Conservation (phyloP, 2,113 vertebrate species). For the Trichomycterus rosablanca region DNA sequence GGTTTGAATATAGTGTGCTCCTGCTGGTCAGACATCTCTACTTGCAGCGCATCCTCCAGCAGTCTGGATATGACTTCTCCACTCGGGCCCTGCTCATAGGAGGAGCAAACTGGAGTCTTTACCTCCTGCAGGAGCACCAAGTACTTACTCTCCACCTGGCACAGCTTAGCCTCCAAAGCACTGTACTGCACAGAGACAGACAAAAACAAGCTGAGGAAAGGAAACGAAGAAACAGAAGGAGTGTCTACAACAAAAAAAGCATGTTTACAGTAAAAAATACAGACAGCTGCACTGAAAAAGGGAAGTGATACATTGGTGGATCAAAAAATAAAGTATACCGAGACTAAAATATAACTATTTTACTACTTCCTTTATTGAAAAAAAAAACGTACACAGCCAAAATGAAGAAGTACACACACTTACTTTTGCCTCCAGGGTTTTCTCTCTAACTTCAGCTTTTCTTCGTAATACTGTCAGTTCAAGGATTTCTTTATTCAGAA, state of each 20-base stretch:
- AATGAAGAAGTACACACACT: slow-evolving; percentile 1
- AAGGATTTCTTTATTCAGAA: slow-evolving; percentile 97
- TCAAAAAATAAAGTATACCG: too few species aligned
- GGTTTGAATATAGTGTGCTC: slow-evolving; percentile 83
- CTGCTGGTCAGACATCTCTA: slow-evolving; percentile 75
- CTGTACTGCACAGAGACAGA: slow-evolving; percentile 68
- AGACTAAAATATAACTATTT: too few species aligned
- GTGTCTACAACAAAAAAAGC: too few species aligned
- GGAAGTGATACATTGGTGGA: slow-evolving; percentile 5
- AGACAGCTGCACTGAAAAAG: not conserved
- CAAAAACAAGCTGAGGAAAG: too few species aligned
- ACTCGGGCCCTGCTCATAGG: slow-evolving; percentile 75
- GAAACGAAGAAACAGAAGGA: too few species aligned
- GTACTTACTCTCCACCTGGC: slow-evolving; percentile 95
- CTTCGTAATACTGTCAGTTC: slow-evolving; percentile 87
- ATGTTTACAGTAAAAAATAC: not conserved
- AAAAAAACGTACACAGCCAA: too few species aligned
- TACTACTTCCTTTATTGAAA: too few species aligned
- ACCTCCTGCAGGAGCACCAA: slow-evolving; percentile 92
- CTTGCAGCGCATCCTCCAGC: slow-evolving; percentile 89
- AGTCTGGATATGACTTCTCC: slow-evolving; percentile 83
- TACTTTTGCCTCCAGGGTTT: slow-evolving; percentile 86
- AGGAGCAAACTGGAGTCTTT: slow-evolving; percentile 82
- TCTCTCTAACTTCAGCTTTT: slow-evolving; percentile 83
- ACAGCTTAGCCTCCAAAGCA: slow-evolving; percentile 88